Evolutionary conservation across 2,888 invertebrate species (phyloP), one percentile per base, ranked within the genome.

Genomic region (Dynastes tityus): DNA sequence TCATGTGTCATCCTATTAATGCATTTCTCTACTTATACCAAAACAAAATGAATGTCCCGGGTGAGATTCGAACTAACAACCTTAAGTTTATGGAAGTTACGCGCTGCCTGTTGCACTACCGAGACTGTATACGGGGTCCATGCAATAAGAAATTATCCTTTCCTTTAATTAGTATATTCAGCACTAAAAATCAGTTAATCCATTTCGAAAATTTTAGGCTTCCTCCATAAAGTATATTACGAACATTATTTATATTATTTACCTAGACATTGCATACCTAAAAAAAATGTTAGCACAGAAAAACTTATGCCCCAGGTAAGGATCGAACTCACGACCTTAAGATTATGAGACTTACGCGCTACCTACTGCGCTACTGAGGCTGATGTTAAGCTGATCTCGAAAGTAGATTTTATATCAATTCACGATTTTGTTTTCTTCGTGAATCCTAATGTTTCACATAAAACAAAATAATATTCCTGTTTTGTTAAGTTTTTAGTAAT

Each of bases 21-120:
- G 4, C 16, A 27, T 1, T 61, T 61, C 3, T 29, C 1, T 29
- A 27, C 32, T 13, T 32, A 9, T 2, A 22, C 1, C 6, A 9
- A 27, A 65, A 40, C 32, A n/a, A 90, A 89, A 88, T 82, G 82
- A 81, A 83, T 94, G 94, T 94, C 94, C 95, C 94, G 93, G 93
- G 95, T 95, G 95, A 95, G 95, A 95, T 94, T 95, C 95, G 95
- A 95, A 95, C 95, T 95, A 95, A 95, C 95, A 95, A 95, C 95
- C 95, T 95, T 95, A 93, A 94, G 94, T 94, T 94, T 94, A 94
- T 94, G 94, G 94, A 94, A 94, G 94, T 94, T 93, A 94, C 94
- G 94, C 94, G 94, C 94, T 95, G 92, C 94, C 94, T 92, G 94
- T 94, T 95, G 94, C 94, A 94, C 94, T 92, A 94, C 93, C 93